A percentile compares a stretch with the other conserved stretches of the same genome.
Conservation (phyloP, 2,797 vertebrate species). For the Decapterus maruadsi region DNA sequence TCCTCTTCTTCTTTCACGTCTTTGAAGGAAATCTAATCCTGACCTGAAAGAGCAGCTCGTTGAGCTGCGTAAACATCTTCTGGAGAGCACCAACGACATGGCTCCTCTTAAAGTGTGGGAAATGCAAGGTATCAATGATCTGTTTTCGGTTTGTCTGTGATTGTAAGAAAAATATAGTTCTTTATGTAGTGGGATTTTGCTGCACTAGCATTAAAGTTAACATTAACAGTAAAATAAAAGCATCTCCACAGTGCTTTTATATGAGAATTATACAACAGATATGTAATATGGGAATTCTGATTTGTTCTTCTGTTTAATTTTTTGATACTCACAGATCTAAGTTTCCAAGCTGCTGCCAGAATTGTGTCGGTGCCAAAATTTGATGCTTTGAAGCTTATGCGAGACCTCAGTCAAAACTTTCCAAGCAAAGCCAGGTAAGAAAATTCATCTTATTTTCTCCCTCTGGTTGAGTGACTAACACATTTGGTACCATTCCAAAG, state of each 20-base stretch:
- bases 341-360: conserved; percentile 94
- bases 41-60: conserved; percentile 89
- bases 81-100: conserved; percentile 92
- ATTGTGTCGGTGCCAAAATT: conserved; percentile 91
- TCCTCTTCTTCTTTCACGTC: not conserved
- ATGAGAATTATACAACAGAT: too few relatives aligned
- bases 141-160: not conserved
- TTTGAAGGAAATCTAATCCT: conserved; percentile 89
- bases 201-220: not conserved
- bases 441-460: conserved; percentile 39
- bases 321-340: conserved; percentile 88
- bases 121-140: conserved; percentile 89
- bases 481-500: conserved; percentile 40
- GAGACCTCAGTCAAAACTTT: conserved; percentile 96
- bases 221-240: too few relatives aligned
- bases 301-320: conserved; percentile 28
- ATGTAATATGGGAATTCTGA: not conserved
- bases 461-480: conserved; percentile 16
- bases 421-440: conserved; percentile 95
- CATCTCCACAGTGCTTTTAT: too few relatives aligned
- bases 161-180: not conserved
- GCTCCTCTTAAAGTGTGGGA: conserved; percentile 97
- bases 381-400: conserved; percentile 93
- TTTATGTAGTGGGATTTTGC: not conserved
- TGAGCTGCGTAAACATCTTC: conserved; percentile 92